These are phyloP conservation scores for Acleris emargana DNA, from an alignment of 2,888 invertebrate species.

Conservation along the genomic window DNA sequence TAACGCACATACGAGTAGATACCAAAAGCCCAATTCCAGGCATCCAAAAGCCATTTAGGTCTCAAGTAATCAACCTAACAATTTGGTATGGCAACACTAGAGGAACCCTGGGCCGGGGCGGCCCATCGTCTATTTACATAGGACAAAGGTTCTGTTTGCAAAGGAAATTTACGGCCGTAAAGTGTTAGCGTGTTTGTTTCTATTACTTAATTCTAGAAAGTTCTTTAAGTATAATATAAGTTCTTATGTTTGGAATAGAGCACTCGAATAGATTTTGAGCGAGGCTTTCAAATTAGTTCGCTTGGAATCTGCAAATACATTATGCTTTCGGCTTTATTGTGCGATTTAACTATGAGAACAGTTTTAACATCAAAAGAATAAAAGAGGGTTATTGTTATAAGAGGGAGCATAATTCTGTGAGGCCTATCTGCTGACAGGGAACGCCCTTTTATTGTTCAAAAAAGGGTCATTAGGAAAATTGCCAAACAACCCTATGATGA, in stretches of 20 bases:
- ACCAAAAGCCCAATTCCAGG: not conserved
- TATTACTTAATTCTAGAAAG: conserved; percentile 25
- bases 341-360: too few relatives aligned
- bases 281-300: too few relatives aligned
- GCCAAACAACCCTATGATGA: too few relatives aligned
- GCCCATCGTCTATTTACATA: conserved; percentile 46
- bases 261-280: not conserved
- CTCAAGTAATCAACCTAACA: conserved; percentile 14
- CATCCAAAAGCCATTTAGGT: conserved; percentile 13
- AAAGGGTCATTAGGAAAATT: too few relatives aligned
- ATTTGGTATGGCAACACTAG: conserved; percentile 21
- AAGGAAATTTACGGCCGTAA: conserved; percentile 31
- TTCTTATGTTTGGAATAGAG: not conserved
- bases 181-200: conserved; percentile 30
- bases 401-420: too few relatives aligned
- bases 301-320: too few relatives aligned
- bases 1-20: too few relatives aligned
- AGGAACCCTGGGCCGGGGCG: conserved; percentile 33
- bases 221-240: conserved; percentile 5
- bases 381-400: too few relatives aligned
- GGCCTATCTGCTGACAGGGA: too few relatives aligned
- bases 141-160: conserved; percentile 47
- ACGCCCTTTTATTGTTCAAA: too few relatives aligned
- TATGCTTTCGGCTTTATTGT: too few relatives aligned
- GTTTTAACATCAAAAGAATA: too few relatives aligned